phyloP scores from a whole-genome alignment of 2,113 vertebrate genomes.

The Gavia stellata region DNA sequence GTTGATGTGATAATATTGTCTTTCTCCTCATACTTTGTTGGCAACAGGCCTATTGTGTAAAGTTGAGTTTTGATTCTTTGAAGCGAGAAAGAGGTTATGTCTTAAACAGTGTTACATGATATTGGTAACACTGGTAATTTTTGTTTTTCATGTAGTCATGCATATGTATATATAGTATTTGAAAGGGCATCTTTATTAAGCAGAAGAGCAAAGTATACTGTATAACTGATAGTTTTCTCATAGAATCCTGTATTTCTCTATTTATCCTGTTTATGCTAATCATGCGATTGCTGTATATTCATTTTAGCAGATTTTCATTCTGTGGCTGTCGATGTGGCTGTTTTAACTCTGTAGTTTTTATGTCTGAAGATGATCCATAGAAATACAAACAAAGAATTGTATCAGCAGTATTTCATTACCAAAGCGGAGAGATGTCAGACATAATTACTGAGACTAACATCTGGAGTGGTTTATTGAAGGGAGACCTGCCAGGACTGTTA shows the following conservation, averaged over 20 bases:
- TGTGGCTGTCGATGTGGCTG: background rate
- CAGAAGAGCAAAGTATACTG: background rate
- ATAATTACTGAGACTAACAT: conserved; percentile 74
- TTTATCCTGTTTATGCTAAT: conserved; percentile 34
- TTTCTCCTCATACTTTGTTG: background rate
- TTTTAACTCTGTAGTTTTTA: conserved; percentile 23
- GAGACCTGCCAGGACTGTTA: conserved; percentile 70
- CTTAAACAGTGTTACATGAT: background rate
- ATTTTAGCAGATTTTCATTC: conserved; percentile 40
- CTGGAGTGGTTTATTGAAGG: conserved; percentile 73
- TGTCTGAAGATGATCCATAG: conserved; percentile 59
- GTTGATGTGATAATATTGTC: background rate
- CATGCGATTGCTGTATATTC: background rate
- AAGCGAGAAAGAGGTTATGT: background rate
- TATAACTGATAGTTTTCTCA: background rate
- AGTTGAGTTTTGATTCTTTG: background rate
- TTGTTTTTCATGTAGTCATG: background rate
- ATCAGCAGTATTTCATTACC: conserved; percentile 68
- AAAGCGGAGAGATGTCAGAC: conserved; percentile 71
- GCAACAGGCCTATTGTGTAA: background rate
- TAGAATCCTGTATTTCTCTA: background rate
- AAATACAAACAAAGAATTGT: conserved; percentile 67
- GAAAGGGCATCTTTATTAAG: conserved; percentile 2
- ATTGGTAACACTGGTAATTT: background rate
- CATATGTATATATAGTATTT: background rate